Conservation (phyloP, 2,888 invertebrate genomes). For the Acrobasis suavella region DNA sequence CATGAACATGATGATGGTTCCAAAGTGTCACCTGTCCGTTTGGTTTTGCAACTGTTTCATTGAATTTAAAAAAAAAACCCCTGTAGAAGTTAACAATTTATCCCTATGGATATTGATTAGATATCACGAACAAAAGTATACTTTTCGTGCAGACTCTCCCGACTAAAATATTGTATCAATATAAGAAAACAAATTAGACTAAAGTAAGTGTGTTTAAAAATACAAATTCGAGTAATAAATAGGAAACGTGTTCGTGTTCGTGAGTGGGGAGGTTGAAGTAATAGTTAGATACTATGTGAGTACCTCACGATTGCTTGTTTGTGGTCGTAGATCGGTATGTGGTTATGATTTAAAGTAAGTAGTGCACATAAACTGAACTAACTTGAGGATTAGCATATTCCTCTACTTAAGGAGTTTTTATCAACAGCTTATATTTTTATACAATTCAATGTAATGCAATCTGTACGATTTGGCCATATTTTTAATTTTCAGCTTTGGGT, state of each 20-base stretch:
- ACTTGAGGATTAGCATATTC: not conserved
- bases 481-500: no score
- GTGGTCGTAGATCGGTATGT: not conserved
- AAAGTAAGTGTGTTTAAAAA: slow-evolving; percentile 16
- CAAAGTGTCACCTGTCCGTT: no score
- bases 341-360: not conserved
- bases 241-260: slow-evolving; percentile 33
- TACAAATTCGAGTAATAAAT: slow-evolving; percentile 33
- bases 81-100: no score
- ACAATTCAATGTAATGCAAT: no score
- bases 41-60: no score
- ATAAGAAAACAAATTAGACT: not conserved
- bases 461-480: no score
- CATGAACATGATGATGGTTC: no score
- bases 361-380: not conserved
- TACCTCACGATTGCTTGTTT: not conserved
- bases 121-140: no score
- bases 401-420: no score
- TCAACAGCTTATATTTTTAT: no score
- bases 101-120: no score
- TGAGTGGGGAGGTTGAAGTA: slow-evolving; percentile 5
- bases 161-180: not conserved
- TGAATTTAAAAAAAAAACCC: no score
- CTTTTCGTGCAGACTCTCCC: not conserved
- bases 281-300: slow-evolving; percentile 1